Evolutionary conservation across 2,797 vertebrate species (phyloP), one percentile per base, ranked within the genome.

Genomic region (Nasua narica): DNA sequence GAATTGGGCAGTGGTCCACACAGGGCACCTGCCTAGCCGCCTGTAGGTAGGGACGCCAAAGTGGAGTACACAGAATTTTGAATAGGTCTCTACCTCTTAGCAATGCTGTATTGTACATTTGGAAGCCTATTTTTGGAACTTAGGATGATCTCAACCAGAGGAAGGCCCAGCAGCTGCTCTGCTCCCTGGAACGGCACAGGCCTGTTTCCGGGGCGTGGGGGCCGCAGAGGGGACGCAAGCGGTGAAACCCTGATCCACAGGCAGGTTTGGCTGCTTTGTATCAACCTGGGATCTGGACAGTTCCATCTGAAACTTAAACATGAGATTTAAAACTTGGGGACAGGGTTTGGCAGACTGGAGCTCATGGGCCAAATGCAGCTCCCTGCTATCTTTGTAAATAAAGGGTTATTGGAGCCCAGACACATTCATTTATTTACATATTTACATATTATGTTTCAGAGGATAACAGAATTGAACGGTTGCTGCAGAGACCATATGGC

Each of bases 181-280:
- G 46, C 10, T 19, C 7, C 87, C 11, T 0, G 0, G 56, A 29
- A 15, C 19, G 16, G 12, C 16, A 4, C 18, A 10, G 46, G 58
- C 60, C 48, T 21, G 25, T 27, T 18, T 8, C 29, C 32, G 54
- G n/a, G 19, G 21, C 2, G 0, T 19, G 23, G 27, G 25, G 21
- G 35, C 5, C 1, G 4, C 56, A 58, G 56, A 7, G 2, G 0
- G 3, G 10, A 8, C 8, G 8, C 4, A 7, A 9, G 35, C 21
- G 0, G 11, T 14, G 46, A 35, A 23, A 1, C 3, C 48, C 10
- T 5, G 60, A 43, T 0, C 81, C 16, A 1, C 1, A 9, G 16
- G 13, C 3, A 2, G 50, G 37, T 35, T 19, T 46, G 43, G 43
- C 69, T 50, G 29, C 69, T 76, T 12, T 16, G 2, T 82, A 1